A percentile compares a stretch with the other conserved stretches of the same genome.
These are phyloP conservation scores for Phorcus lineatus DNA, from an alignment of 2,888 invertebrate species.

Conservation along the genomic window DNA sequence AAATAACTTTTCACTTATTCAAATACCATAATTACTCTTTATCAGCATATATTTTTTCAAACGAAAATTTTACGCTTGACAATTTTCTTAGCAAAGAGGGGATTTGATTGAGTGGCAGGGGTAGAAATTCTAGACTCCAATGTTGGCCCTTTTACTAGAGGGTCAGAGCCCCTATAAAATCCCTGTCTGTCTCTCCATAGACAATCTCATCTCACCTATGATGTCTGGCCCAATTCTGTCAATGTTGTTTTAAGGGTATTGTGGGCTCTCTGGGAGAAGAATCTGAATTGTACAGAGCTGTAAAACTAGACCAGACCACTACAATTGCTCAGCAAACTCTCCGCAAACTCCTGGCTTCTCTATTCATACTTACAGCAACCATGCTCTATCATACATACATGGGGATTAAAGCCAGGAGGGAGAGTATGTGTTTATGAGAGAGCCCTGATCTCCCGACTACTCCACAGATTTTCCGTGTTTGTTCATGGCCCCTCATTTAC, in stretches of 20 bases:
- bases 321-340: background rate
- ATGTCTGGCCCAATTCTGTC: slow-evolving; percentile 19
- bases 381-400: slow-evolving; percentile 22
- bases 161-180: slow-evolving; percentile 22
- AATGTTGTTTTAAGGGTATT: slow-evolving; percentile 10
- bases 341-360: background rate
- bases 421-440: slow-evolving; percentile 17
- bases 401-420: background rate
- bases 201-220: background rate
- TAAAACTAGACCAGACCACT: background rate
- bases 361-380: slow-evolving; percentile 18
- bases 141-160: slow-evolving; percentile 1
- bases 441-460: background rate
- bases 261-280: slow-evolving; percentile 1
- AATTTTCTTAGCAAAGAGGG: background rate
- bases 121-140: background rate
- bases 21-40: no score
- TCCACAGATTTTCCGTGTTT: slow-evolving; percentile 16
- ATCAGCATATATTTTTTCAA: no score
- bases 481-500: slow-evolving; percentile 19
- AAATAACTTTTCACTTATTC: no score
- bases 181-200: background rate
- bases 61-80: no score
- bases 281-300: slow-evolving; percentile 2
- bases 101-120: background rate